phyloP scores from a whole-genome alignment of 2,797 vertebrate genomes.

The Natrix natrix region DNA sequence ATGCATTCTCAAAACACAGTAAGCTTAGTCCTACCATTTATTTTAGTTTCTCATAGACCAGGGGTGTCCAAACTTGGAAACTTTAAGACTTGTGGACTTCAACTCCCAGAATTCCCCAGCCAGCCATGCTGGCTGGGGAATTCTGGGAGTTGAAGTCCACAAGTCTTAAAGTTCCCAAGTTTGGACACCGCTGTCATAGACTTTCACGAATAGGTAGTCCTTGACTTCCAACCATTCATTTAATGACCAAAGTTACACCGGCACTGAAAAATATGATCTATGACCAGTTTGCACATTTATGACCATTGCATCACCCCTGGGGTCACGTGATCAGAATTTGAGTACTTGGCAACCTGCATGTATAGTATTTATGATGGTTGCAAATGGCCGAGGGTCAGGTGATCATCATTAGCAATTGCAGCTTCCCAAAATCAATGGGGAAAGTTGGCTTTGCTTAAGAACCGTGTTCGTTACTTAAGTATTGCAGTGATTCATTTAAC shows the following conservation, averaged over 20 bases:
- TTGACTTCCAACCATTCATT: not conserved
- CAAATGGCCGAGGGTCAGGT: not conserved
- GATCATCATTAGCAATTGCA: not conserved
- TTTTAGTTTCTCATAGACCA: not conserved
- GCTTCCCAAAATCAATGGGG: not conserved
- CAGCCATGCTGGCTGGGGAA: too few relatives aligned
- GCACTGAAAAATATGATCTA: not conserved
- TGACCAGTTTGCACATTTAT: not conserved
- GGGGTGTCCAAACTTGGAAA: too few relatives aligned
- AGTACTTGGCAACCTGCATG: not conserved
- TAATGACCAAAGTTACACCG: not conserved
- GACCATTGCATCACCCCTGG: not conserved
- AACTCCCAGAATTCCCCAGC: too few relatives aligned
- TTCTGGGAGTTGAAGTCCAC: too few relatives aligned
- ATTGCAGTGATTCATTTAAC: not conserved
- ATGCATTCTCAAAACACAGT: not conserved
- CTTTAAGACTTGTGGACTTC: too few relatives aligned
- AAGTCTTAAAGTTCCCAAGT: too few relatives aligned
- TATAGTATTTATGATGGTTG: not conserved
- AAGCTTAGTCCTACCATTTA: not conserved
- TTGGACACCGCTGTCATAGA: not conserved
- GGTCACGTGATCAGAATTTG: not conserved
- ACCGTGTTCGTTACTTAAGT: not conserved
- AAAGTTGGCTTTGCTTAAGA: not conserved
- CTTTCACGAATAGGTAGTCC: not conserved